A percentile compares a stretch with the other conserved stretches of the same genome.
These are phyloP conservation scores for Phalacrocorax brasilianus DNA, from an alignment of 2,113 vertebrate genomes.

Conservation along the genomic window DNA sequence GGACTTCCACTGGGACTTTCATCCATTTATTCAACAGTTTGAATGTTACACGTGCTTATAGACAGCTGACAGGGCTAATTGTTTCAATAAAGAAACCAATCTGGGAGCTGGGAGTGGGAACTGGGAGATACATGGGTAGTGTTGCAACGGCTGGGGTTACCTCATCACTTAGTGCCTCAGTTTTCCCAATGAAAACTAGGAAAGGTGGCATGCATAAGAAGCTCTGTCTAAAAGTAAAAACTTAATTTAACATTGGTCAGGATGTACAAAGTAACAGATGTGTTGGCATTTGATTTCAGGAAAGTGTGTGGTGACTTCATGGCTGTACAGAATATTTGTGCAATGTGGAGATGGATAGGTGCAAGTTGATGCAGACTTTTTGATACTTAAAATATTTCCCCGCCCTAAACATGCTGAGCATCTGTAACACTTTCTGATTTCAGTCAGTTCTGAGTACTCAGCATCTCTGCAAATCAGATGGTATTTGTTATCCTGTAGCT, in stretches of 20 bases:
- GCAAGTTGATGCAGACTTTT: neutral
- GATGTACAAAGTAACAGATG: neutral
- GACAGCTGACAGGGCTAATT: neutral
- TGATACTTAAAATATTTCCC: neutral
- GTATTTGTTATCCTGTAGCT: neutral
- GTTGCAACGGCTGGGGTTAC: neutral
- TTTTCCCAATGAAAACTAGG: neutral
- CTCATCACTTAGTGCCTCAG: neutral
- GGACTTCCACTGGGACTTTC: neutral
- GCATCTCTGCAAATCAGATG: neutral
- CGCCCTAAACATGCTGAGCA: neutral
- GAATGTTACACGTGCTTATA: neutral
- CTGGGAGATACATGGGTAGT: neutral
- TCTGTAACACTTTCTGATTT: neutral
- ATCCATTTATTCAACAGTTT: neutral
- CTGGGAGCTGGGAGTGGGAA: neutral
- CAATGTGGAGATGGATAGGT: neutral
- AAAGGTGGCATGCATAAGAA: neutral
- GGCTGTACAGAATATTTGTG: neutral
- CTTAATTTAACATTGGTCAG: no score
- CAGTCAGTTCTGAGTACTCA: neutral
- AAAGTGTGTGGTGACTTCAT: neutral
- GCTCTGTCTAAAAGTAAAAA: neutral
- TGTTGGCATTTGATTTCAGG: neutral
- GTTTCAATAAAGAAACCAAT: neutral